These are phyloP conservation scores for Hippoglossus stenolepis DNA, from an alignment of 2,113 vertebrate species.

Conservation along the genomic window DNA sequence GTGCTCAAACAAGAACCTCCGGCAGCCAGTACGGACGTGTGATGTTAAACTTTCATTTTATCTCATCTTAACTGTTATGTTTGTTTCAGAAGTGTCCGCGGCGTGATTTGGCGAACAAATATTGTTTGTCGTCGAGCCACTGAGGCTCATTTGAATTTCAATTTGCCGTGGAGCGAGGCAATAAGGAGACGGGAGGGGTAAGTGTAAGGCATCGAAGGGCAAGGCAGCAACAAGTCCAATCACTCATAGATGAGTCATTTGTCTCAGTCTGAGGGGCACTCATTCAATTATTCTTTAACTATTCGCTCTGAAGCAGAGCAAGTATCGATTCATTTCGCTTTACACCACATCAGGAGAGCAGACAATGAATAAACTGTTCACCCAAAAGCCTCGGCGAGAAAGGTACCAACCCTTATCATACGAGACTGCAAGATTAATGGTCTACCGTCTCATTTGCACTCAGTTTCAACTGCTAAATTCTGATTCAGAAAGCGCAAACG, in stretches of 20 bases:
- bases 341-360: constrained; percentile 61
- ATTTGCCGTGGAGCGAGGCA: constrained; percentile 51
- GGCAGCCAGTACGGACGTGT: constrained; percentile 2
- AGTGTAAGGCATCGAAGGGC: constrained; percentile 44
- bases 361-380: constrained; percentile 59
- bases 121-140: constrained; percentile 40
- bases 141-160: constrained; percentile 72
- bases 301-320: constrained; percentile 72
- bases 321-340: constrained; percentile 77
- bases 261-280: constrained; percentile 80
- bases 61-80: constrained; percentile 25
- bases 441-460: not conserved
- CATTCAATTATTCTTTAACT: constrained; percentile 81
- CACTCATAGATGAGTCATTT: constrained; percentile 83
- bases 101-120: constrained; percentile 59
- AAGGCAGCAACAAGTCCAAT: constrained; percentile 74
- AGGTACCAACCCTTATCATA: not conserved
- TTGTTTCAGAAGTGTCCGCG: constrained; percentile 36
- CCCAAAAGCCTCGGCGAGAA: constrained; percentile 24
- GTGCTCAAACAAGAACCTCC: constrained; percentile 17
- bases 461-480: not conserved
- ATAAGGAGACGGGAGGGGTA: constrained; percentile 18
- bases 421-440: constrained; percentile 6
- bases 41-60: constrained; percentile 38
- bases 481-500: not conserved